A percentile compares a stretch with the other conserved stretches of the same genome.
phyloP scores from a whole-genome alignment of 2,888 invertebrate genomes.

The Amphipyra tragopoginis region DNA sequence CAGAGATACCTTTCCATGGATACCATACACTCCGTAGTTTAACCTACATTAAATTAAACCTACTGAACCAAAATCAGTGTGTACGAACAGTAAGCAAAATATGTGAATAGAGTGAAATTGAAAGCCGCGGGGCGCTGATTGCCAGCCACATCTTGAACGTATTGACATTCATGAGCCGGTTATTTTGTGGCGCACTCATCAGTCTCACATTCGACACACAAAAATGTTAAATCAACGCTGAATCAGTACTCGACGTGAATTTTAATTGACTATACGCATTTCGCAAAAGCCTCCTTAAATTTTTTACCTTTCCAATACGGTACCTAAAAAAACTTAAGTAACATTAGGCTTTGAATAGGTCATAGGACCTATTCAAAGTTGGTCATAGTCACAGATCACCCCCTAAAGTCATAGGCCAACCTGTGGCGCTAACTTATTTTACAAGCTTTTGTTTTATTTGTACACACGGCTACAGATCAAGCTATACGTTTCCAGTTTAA shows the following conservation, averaged over 20 bases:
- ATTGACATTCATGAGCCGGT: constrained; percentile 64
- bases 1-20: no score
- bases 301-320: no score
- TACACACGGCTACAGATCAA: no score
- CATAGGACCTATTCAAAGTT: no score
- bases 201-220: constrained; percentile 41
- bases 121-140: constrained; percentile 69
- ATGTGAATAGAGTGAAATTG: constrained; percentile 80
- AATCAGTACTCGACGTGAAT: constrained; percentile 19
- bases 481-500: no score
- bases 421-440: no score
- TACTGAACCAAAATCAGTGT: constrained; percentile 37
- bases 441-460: no score
- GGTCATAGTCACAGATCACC: no score
- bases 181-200: constrained; percentile 61
- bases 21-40: background rate
- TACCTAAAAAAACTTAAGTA: no score
- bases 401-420: no score
- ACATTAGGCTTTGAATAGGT: no score
- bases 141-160: constrained; percentile 47
- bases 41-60: constrained; percentile 33
- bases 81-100: constrained; percentile 48
- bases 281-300: no score
- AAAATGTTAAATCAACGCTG: constrained; percentile 57
- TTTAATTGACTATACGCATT: constrained; percentile 2